A percentile compares a stretch with the other conserved stretches of the same genome.
phyloP scores from a whole-genome alignment of 2,113 vertebrate species.

The Apeltes quadracus region DNA sequence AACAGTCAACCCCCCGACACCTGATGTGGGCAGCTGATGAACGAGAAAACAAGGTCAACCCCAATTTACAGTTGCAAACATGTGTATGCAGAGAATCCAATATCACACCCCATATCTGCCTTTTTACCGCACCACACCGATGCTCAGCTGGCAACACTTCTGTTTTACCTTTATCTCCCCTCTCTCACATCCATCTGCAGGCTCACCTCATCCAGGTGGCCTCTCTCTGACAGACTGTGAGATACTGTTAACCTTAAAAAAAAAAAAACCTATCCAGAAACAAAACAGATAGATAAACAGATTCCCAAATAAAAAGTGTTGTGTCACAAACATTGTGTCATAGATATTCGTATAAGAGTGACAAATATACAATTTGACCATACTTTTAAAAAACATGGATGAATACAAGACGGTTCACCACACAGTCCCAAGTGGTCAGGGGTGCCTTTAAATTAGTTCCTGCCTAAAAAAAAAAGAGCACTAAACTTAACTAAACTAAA shows the following conservation, averaged over 20 bases:
- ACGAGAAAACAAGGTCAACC: conserved; percentile 65
- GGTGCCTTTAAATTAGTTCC: neutral
- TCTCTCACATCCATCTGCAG: conserved; percentile 53
- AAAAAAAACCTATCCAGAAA: conserved; percentile 13
- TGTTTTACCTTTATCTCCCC: conserved; percentile 41
- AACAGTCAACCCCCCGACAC: conserved; percentile 79
- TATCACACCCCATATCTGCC: conserved; percentile 52
- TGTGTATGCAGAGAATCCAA: conserved; percentile 58
- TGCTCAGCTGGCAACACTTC: conserved; percentile 49
- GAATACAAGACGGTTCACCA: neutral
- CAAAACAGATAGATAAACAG: neutral
- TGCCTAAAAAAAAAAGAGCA: neutral
- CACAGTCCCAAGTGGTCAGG: neutral
- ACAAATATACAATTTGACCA: neutral
- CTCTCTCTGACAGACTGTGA: conserved; percentile 39
- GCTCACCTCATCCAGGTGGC: conserved; percentile 74
- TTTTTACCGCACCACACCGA: conserved; percentile 49
- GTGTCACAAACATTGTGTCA: too few species aligned
- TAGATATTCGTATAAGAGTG: neutral
- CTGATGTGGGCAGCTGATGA: conserved; percentile 77
- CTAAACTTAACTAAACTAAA: neutral
- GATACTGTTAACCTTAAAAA: conserved; percentile 26
- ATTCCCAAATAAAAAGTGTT: too few species aligned
- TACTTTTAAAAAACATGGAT: neutral
- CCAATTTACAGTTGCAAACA: conserved; percentile 64